Evolutionary conservation across 53 echinoderm and acorn worm genomes (phyloP).

Genomic region (Holothuria leucospilota): DNA sequence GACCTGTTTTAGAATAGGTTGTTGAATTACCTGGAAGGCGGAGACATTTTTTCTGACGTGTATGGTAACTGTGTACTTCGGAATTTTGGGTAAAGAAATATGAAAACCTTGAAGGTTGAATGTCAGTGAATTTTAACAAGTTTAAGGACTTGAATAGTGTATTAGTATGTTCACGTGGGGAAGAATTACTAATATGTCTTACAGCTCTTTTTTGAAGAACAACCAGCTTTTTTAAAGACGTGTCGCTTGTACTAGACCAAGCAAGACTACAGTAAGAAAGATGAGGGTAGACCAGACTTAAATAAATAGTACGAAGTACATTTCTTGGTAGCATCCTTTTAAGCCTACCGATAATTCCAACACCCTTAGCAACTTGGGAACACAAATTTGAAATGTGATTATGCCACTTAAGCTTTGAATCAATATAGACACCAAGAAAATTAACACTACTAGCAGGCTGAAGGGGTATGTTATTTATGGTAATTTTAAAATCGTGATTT

Average conservation of each 20-base stretch:
- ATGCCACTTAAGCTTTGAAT: no score
- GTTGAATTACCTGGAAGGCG: conserved; percentile 9
- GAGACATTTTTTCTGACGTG: background rate
- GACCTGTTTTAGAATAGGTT: background rate
- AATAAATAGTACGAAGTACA: background rate
- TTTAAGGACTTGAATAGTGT: background rate
- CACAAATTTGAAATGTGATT: no score
- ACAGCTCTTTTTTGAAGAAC: conserved; percentile 3
- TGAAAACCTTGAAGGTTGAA: background rate
- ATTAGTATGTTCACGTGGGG: background rate
- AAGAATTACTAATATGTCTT: background rate
- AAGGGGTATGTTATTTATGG: no score
- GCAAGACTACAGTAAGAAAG: background rate
- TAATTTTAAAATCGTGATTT: no score
- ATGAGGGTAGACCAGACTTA: background rate
- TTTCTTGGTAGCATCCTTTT: background rate
- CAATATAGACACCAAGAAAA: no score
- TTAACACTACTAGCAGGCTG: no score
- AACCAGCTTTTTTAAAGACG: background rate
- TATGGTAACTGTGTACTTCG: background rate
- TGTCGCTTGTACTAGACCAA: background rate
- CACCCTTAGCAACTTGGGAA: no score
- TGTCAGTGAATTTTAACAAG: background rate
- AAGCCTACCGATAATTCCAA: no score
- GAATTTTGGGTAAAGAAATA: background rate